Evolutionary conservation across 2,113 vertebrate species (phyloP).

Genomic region (Suricata suricatta): DNA sequence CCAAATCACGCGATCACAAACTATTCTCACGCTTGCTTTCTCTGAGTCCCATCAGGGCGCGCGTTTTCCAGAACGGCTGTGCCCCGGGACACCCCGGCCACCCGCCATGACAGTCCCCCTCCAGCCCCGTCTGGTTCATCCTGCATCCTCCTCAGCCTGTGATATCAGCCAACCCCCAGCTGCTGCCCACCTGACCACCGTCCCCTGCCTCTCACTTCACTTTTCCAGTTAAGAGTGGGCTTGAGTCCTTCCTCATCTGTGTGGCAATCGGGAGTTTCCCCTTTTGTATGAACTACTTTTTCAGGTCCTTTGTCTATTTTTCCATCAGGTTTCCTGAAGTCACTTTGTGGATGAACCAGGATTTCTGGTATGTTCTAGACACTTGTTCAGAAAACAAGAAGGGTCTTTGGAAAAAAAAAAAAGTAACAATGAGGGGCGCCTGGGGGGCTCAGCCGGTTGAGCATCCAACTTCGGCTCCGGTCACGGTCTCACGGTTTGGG

Average conservation of each 20-base stretch:
- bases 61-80: not conserved
- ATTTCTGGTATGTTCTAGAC: not conserved
- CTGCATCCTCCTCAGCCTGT: not conserved
- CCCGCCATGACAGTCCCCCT: not conserved
- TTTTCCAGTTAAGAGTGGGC: not conserved
- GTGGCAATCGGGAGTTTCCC: not conserved
- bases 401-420: not conserved
- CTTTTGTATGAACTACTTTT: not conserved
- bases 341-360: not conserved
- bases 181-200: not conserved
- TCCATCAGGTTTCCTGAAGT: not conserved
- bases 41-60: not conserved
- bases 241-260: not conserved
- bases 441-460: too few species aligned
- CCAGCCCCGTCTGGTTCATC: not conserved
- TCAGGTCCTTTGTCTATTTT: not conserved
- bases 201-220: not conserved
- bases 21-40: not conserved
- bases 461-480: too few species aligned
- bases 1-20: not conserved
- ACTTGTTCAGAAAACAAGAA: not conserved
- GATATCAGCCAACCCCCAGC: not conserved
- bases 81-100: not conserved
- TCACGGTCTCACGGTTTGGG: too few species aligned
- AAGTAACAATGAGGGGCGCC: too few species aligned